Conservation (phyloP, 1,140 invertebrate genomes). For the Diplogasteroides magnus region DNA sequence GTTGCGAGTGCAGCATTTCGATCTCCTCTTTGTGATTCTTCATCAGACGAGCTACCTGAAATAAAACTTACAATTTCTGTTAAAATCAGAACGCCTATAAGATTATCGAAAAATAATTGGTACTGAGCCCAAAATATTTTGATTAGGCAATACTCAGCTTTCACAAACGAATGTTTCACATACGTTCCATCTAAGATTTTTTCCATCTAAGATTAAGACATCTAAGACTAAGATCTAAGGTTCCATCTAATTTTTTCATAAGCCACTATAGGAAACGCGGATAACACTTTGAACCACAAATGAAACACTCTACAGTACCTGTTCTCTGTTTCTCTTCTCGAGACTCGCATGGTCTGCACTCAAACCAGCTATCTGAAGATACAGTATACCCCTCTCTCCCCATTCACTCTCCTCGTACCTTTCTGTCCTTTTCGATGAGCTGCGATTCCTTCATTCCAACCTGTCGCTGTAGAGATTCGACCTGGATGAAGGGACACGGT, state of each 20-base stretch:
- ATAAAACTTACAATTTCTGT: neutral
- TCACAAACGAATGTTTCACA: too few relatives aligned
- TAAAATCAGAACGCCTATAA: neutral
- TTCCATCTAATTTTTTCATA: neutral
- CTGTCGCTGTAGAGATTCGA: neutral
- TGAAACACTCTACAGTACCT: too few relatives aligned
- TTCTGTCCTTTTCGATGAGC: neutral
- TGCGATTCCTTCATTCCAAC: neutral
- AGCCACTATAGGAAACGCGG: neutral
- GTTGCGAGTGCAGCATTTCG: neutral
- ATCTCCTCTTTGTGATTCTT: neutral
- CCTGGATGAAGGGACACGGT: neutral
- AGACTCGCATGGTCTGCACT: neutral
- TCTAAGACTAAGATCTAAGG: neutral
- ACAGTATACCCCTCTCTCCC: neutral
- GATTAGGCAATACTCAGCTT: too few relatives aligned
- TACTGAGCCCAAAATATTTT: too few relatives aligned
- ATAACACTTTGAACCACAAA: too few relatives aligned
- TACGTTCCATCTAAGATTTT: too few relatives aligned
- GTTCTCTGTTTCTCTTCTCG: neutral
- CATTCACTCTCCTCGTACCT: neutral
- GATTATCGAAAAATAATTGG: neutral
- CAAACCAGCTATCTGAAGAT: neutral
- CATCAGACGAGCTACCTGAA: neutral
- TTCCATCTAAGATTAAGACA: too few relatives aligned